These are phyloP conservation scores for Scaptomyza parva DNA, from an alignment of 2,888 invertebrate species.

Conservation along the genomic window DNA sequence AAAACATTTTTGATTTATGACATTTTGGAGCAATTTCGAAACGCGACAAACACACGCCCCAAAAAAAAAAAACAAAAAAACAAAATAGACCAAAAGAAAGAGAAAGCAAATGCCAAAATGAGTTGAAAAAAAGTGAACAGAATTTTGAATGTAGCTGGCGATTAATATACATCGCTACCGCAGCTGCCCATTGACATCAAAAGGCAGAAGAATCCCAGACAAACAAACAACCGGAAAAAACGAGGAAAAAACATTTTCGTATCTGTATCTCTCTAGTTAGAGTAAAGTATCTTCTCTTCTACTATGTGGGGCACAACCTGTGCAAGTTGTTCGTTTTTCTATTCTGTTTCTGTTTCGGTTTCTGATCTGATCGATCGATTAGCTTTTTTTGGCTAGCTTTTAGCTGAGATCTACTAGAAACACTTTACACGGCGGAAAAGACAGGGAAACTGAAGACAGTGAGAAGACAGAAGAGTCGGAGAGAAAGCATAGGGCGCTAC, in stretches of 20 bases:
- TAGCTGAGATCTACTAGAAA: constrained; percentile 57
- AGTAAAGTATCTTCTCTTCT: constrained; percentile 15
- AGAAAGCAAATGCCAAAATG: no score
- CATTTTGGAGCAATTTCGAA: constrained; percentile 77
- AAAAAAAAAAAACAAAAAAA: constrained; percentile 28
- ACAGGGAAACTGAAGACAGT: constrained; percentile 36
- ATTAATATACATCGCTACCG: constrained; percentile 77
- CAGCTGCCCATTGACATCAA: constrained; percentile 81
- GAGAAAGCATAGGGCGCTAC: constrained; percentile 57
- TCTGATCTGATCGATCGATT: constrained; percentile 71
- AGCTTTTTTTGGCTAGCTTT: constrained; percentile 63
- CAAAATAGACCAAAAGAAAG: background rate
- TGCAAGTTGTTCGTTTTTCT: constrained; percentile 33
- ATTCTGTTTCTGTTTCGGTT: background rate
- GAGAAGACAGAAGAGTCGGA: background rate
- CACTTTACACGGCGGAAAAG: constrained; percentile 29
- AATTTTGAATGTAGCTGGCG: constrained; percentile 72
- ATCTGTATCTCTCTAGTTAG: constrained; percentile 16
- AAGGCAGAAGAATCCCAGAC: constrained; percentile 56
- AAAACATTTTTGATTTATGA: constrained; percentile 72
- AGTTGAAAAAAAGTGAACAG: constrained; percentile 51
- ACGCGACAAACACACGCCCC: constrained; percentile 71
- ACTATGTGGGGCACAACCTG: constrained; percentile 74
- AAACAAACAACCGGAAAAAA: constrained; percentile 64
- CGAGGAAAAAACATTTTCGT: constrained; percentile 51